Conservation (phyloP, 2,113 vertebrate species). For the Microtus montanus region DNA sequence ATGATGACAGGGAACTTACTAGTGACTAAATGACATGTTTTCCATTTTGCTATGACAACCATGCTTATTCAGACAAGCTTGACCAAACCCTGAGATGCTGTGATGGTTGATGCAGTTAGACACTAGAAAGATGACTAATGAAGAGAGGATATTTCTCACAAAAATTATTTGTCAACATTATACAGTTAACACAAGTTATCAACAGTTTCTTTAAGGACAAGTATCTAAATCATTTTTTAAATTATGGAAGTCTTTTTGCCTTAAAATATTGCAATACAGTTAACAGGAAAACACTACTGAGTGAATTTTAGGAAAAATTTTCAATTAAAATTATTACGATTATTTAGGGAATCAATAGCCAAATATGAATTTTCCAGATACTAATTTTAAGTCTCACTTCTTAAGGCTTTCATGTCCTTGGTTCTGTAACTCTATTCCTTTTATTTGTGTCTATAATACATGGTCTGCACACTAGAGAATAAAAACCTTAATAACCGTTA, state of each 20-base stretch:
- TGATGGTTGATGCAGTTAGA: slow-evolving; percentile 1
- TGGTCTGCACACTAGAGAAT: no score
- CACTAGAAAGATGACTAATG: slow-evolving; percentile 53
- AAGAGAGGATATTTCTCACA: background rate
- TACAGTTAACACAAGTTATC: background rate
- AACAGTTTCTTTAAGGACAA: background rate
- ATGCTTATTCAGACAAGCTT: slow-evolving; percentile 52
- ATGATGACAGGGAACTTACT: slow-evolving; percentile 74
- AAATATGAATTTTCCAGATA: no score
- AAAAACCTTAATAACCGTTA: no score
- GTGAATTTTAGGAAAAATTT: no score
- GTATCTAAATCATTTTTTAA: slow-evolving; percentile 13
- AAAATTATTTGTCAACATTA: slow-evolving; percentile 13
- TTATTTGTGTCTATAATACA: no score
- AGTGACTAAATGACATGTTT: slow-evolving; percentile 70
- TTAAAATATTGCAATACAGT: background rate
- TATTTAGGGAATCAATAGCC: no score
- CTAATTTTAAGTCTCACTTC: no score
- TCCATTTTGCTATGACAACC: slow-evolving; percentile 64
- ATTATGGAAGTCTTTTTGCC: background rate
- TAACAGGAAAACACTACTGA: background rate
- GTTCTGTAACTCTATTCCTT: no score
- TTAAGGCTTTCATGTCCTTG: no score
- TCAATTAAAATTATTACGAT: no score
- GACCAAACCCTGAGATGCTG: slow-evolving; percentile 59